Evolutionary conservation across 2,888 invertebrate species (phyloP).

Genomic region (Eucera pruinosa): DNA sequence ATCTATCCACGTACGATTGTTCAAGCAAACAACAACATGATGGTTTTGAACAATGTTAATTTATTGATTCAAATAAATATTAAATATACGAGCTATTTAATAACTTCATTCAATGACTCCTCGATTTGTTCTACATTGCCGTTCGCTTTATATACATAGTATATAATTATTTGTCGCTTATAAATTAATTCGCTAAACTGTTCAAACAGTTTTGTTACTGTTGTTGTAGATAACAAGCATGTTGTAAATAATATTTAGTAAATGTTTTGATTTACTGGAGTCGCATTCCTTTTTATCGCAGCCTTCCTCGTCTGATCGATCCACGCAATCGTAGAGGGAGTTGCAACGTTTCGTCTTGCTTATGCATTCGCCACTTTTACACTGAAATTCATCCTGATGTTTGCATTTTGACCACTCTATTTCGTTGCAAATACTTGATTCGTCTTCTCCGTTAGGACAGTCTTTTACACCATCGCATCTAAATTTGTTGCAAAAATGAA

Average conservation of each 20-base stretch:
- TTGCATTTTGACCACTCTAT: conserved; percentile 79
- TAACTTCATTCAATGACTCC: conserved; percentile 15
- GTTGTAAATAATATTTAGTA: conserved; percentile 54
- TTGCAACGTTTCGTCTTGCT: conserved; percentile 85
- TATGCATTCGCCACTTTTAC: conserved; percentile 86
- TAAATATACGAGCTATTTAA: conserved; percentile 28
- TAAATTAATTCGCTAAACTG: conserved; percentile 12
- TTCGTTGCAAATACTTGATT: conserved; percentile 85
- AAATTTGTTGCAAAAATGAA: conserved; percentile 16
- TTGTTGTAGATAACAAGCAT: conserved; percentile 38
- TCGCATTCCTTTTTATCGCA: conserved; percentile 78
- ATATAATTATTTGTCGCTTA: conserved; percentile 35
- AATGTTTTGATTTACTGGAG: conserved; percentile 64
- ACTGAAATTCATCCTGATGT: conserved; percentile 84
- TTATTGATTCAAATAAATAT: conserved; percentile 45
- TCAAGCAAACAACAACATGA: conserved; percentile 41
- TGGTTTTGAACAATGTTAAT: conserved; percentile 44
- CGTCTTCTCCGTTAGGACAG: conserved; percentile 87
- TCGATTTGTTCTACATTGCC: conserved; percentile 30
- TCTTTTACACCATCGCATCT: conserved; percentile 86
- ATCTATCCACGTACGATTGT: conserved; percentile 4
- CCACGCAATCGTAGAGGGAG: conserved; percentile 85
- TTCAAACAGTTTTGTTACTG: conserved; percentile 34
- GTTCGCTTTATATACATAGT: conserved; percentile 39
- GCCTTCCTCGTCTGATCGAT: conserved; percentile 86